A percentile compares a stretch with the other conserved stretches of the same genome.
Conservation (phyloP, 1,140 invertebrate genomes). For the Hestina assimilis region DNA sequence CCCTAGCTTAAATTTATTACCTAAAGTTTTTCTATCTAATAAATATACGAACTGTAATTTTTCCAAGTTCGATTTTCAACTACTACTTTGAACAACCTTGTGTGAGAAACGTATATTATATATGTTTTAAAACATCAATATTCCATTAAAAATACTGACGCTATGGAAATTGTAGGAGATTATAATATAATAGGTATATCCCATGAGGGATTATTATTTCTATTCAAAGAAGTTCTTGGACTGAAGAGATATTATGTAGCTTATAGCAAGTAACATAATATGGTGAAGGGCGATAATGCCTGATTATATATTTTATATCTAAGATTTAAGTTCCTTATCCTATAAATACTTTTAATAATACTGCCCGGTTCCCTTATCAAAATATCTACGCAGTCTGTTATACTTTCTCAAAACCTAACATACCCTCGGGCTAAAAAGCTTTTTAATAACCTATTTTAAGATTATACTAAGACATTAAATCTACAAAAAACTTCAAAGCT, state of each 20-base stretch:
- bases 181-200: slow-evolving; percentile 24
- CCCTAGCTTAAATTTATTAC: slow-evolving; percentile 42
- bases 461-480: slow-evolving; percentile 31
- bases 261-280: slow-evolving; percentile 36
- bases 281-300: slow-evolving; percentile 32
- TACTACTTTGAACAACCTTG: slow-evolving; percentile 25
- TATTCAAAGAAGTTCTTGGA: too few species aligned
- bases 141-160: slow-evolving; percentile 10
- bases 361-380: slow-evolving; percentile 48
- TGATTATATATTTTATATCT: slow-evolving; percentile 24
- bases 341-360: slow-evolving; percentile 59
- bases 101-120: slow-evolving; percentile 43
- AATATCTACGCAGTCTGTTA: slow-evolving; percentile 54
- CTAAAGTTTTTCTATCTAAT: slow-evolving; percentile 27
- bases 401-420: slow-evolving; percentile 28
- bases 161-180: slow-evolving; percentile 40
- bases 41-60: slow-evolving; percentile 20
- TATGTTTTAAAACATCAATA: slow-evolving; percentile 42
- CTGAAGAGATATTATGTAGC: too few species aligned
- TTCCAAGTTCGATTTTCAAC: slow-evolving; percentile 6
- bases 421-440: slow-evolving; percentile 29
- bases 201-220: slow-evolving; percentile 19
- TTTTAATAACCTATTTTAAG: too few species aligned
- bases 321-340: slow-evolving; percentile 37
- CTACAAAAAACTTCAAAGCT: slow-evolving; percentile 37